Percentiles rank a stretch among this genome's conserved stretches.
Evolutionary conservation across 2,797 vertebrate species (phyloP).

Genomic region (Mionectes olivaceus): DNA sequence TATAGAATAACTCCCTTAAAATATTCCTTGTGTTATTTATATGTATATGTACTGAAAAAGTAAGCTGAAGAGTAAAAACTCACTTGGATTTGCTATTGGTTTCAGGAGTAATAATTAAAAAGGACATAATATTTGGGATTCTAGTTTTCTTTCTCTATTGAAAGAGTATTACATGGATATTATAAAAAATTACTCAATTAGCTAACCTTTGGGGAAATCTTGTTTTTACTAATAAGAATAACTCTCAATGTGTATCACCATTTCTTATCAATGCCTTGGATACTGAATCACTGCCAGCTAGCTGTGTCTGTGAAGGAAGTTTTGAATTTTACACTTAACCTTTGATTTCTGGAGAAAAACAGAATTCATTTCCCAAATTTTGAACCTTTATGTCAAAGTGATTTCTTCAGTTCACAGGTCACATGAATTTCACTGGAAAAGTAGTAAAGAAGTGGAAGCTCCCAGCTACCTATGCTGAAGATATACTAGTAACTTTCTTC

Average conservation of each 20-base stretch:
- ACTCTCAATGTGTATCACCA: not conserved
- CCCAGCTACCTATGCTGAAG: not conserved
- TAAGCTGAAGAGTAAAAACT: not conserved
- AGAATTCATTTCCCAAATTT: not conserved
- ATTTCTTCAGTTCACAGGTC: not conserved
- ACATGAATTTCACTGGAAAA: not conserved
- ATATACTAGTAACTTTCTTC: not conserved
- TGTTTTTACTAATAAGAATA: not conserved
- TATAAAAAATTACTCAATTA: not conserved
- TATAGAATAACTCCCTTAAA: not conserved
- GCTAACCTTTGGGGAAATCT: not conserved
- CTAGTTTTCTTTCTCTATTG: not conserved
- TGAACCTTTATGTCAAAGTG: not conserved
- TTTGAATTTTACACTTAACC: not conserved
- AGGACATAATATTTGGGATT: not conserved
- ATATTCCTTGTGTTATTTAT: not conserved
- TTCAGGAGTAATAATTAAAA: not conserved
- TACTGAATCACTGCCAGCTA: not conserved
- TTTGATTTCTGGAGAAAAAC: not conserved
- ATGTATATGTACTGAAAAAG: not conserved
- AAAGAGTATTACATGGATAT: not conserved
- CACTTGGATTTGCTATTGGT: fast-evolving
- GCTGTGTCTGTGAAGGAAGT: not conserved
- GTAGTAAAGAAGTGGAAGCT: not conserved
- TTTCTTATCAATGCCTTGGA: not conserved